Evolutionary conservation across 2,797 vertebrate species (phyloP).

Genomic region (Okamejei kenojei): DNA sequence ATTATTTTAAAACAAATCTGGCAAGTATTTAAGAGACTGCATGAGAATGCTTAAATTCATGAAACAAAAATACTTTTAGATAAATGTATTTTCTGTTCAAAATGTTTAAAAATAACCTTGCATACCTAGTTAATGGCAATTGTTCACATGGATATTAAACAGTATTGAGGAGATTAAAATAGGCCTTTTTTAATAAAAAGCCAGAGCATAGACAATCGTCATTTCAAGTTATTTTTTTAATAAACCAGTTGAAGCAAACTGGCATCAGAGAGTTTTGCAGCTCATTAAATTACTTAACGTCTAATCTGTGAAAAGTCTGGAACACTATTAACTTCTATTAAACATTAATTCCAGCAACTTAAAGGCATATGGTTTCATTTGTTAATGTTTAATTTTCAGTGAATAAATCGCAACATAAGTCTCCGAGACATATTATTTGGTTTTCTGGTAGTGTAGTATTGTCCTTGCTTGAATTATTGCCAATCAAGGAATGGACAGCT

Average conservation of each 20-base stretch:
- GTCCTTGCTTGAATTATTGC: neutral
- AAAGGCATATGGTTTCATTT: neutral
- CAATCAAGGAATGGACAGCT: neutral
- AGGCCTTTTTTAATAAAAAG: neutral
- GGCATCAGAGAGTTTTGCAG: neutral
- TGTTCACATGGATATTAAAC: conserved; percentile 33
- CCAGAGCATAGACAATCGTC: neutral
- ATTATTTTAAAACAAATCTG: neutral
- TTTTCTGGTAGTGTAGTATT: neutral
- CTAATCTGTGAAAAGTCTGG: conserved; percentile 21
- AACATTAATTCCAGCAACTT: conserved; percentile 14
- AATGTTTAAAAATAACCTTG: neutral
- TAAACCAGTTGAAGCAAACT: neutral
- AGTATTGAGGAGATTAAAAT: conserved; percentile 28
- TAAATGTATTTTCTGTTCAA: neutral
- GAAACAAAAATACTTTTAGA: neutral
- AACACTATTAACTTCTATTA: conserved; percentile 1
- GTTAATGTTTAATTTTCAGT: neutral
- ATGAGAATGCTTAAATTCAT: conserved; percentile 2
- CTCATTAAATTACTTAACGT: neutral
- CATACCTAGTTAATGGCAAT: neutral
- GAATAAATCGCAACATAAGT: neutral
- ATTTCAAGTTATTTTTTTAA: neutral
- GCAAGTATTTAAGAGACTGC: neutral
- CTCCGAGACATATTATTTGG: neutral